Conservation (phyloP, 2,888 invertebrate species). For the Yponomeuta plumbellus region DNA sequence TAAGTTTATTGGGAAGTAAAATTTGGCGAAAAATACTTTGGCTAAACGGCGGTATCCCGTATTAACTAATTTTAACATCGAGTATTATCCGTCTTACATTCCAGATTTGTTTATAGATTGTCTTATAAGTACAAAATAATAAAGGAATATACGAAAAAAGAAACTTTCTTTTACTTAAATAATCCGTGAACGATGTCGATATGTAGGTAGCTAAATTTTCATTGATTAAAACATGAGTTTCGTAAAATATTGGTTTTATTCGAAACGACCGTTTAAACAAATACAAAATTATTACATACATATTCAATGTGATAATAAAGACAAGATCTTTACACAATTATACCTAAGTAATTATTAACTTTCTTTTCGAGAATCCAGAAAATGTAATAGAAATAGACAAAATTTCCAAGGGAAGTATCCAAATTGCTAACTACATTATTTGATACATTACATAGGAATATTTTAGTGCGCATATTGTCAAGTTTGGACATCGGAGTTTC, state of each 20-base stretch:
- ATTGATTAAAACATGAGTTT: slow-evolving; percentile 23
- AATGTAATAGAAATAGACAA: slow-evolving; percentile 23
- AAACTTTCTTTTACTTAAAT: slow-evolving; percentile 17
- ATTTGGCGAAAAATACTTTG: too few species aligned
- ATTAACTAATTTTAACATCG: slow-evolving; percentile 47
- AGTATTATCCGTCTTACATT: slow-evolving; percentile 62
- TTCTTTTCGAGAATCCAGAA: slow-evolving; percentile 15
- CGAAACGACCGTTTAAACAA: slow-evolving; percentile 35
- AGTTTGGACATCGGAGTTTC: slow-evolving; percentile 41
- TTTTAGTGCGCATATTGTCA: slow-evolving; percentile 50
- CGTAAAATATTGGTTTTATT: slow-evolving; percentile 58
- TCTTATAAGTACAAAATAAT: slow-evolving; percentile 63
- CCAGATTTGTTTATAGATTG: slow-evolving; percentile 47
- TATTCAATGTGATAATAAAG: background rate
- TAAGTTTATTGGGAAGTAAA: too few species aligned
- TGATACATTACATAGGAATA: slow-evolving; percentile 43
- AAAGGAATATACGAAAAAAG: slow-evolving; percentile 50
- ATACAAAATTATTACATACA: slow-evolving; percentile 17
- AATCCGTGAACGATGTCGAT: background rate
- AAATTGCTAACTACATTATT: slow-evolving; percentile 29
- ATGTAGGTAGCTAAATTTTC: too few species aligned
- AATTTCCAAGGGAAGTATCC: slow-evolving; percentile 19
- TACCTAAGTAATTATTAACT: slow-evolving; percentile 14
- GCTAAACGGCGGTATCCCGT: too few species aligned
- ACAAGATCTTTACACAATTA: slow-evolving; percentile 11